These are phyloP conservation scores for Oryzias sinensis DNA, from an alignment of 2,797 vertebrate genomes.

Conservation along the genomic window DNA sequence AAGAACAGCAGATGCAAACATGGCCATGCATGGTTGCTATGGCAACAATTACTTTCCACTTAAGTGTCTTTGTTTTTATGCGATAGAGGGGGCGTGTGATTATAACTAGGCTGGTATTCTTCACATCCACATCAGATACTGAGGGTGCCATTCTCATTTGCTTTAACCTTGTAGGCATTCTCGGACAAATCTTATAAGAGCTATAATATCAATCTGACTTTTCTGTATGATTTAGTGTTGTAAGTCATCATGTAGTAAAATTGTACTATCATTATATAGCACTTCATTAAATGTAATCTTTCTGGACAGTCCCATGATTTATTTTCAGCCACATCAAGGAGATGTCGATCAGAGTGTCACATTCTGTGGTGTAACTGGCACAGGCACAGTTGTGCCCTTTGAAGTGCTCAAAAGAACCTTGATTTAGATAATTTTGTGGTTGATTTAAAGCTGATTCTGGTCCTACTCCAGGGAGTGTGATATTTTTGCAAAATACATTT, in stretches of 20 bases:
- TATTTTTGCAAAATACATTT: too few relatives aligned
- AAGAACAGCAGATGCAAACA: conserved; percentile 30
- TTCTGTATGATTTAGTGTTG: conserved; percentile 2
- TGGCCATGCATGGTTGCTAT: conserved; percentile 41
- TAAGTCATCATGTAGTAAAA: background rate
- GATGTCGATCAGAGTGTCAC: background rate
- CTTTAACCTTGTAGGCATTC: conserved; percentile 32
- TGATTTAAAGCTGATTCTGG: too few relatives aligned
- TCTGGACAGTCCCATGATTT: background rate
- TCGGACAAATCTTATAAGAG: conserved; percentile 17
- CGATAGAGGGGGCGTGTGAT: conserved; percentile 22
- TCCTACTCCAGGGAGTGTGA: too few relatives aligned
- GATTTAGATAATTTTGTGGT: too few relatives aligned
- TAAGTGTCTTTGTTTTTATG: conserved; percentile 38
- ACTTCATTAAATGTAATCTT: background rate
- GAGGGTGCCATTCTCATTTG: conserved; percentile 26
- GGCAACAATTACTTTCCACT: conserved; percentile 46
- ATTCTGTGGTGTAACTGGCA: background rate
- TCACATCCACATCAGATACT: conserved; percentile 30
- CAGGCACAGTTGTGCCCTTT: background rate
- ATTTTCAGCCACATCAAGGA: background rate
- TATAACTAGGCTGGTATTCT: conserved; percentile 42
- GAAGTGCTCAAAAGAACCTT: too few relatives aligned
- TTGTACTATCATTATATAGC: background rate
- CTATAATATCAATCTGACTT: conserved; percentile 18